A percentile compares a stretch with the other conserved stretches of the same genome.
Conservation (phyloP, 2,113 vertebrate species). For the Haliaeetus leucogaster region DNA sequence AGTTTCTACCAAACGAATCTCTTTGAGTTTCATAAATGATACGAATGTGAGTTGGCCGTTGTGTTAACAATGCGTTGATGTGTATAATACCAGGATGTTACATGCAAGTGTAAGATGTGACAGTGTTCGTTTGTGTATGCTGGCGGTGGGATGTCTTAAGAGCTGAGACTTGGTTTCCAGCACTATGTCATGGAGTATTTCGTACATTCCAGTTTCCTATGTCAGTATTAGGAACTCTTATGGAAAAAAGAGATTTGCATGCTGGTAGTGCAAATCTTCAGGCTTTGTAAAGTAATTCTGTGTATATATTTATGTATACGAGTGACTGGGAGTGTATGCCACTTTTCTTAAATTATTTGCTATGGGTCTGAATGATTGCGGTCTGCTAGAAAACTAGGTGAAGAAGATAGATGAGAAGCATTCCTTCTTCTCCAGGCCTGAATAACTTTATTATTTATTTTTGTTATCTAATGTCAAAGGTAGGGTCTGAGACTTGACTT, state of each 20-base stretch:
- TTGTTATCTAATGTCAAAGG: constrained; percentile 40
- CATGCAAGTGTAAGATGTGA: neutral
- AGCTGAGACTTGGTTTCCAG: constrained; percentile 56
- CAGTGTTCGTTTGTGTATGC: neutral
- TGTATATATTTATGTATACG: constrained; percentile 76
- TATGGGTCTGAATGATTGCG: constrained; percentile 70
- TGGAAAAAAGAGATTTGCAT: constrained; percentile 59
- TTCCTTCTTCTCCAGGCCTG: constrained; percentile 32
- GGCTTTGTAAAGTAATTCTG: constrained; percentile 69
- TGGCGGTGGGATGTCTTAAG: constrained; percentile 15
- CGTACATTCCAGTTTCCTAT: constrained; percentile 73
- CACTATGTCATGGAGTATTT: constrained; percentile 47
- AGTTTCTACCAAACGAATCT: neutral
- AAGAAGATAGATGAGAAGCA: neutral
- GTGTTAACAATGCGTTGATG: neutral
- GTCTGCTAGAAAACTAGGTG: constrained; percentile 59
- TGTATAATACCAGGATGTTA: constrained; percentile 1
- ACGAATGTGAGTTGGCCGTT: neutral
- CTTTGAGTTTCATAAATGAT: neutral
- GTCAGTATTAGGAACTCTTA: constrained; percentile 71
- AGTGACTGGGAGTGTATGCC: constrained; percentile 62
- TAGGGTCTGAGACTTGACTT: constrained; percentile 50
- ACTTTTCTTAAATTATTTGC: constrained; percentile 75
- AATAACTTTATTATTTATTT: constrained; percentile 61
- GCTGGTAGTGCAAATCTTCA: constrained; percentile 75